phyloP scores from a whole-genome alignment of 92 coral and sea anemone species.

The Parazoanthus atlanticus region DNA sequence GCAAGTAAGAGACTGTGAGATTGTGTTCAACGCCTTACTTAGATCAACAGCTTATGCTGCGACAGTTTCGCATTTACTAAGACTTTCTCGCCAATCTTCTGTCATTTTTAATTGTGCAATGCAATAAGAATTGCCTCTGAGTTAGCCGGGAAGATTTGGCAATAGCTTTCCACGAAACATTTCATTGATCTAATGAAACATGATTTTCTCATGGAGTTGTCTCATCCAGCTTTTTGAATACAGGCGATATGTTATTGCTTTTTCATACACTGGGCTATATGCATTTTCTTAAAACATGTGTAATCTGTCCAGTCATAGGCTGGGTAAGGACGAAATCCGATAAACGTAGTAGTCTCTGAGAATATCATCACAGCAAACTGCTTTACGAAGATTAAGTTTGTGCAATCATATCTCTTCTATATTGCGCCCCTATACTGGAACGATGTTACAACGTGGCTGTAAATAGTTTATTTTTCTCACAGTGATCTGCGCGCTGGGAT shows the following conservation, averaged over 20 bases:
- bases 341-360: slow-evolving; percentile 30
- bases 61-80: not conserved
- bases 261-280: no score
- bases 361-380: slow-evolving; percentile 47
- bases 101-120: slow-evolving; percentile 37
- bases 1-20: no score
- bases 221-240: no score
- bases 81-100: slow-evolving; percentile 44
- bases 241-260: no score
- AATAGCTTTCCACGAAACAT: slow-evolving; percentile 2
- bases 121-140: slow-evolving; percentile 43
- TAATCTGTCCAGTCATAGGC: no score
- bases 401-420: slow-evolving; percentile 25
- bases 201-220: not conserved
- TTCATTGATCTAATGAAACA: not conserved
- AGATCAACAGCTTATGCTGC: no score
- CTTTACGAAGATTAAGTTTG: slow-evolving; percentile 45
- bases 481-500: slow-evolving; percentile 45
- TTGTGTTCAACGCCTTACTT: no score
- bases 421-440: not conserved
- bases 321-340: not conserved
- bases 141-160: slow-evolving; percentile 49
- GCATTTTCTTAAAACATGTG: no score
- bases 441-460: not conserved
- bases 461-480: not conserved